A percentile compares a stretch with the other conserved stretches of the same genome.
Evolutionary conservation across 2,113 vertebrate species (phyloP).

Genomic region (Notechis scutatus): DNA sequence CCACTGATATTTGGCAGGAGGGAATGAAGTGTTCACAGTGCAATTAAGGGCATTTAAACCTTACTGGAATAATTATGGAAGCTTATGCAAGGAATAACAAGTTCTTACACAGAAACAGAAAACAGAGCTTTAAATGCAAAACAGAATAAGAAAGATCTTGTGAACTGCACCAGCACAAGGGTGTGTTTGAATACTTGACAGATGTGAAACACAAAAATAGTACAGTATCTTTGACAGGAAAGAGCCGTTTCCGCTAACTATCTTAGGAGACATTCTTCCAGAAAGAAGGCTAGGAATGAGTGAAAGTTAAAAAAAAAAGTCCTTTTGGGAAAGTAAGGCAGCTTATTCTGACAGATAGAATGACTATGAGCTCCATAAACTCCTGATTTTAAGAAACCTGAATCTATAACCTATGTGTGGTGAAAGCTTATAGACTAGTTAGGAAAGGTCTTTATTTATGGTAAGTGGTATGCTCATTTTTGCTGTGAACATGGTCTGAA

Average conservation of each 20-base stretch:
- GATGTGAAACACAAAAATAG: background rate
- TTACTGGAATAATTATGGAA: slow-evolving; percentile 39
- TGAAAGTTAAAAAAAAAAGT: background rate
- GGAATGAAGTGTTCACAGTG: slow-evolving; percentile 15
- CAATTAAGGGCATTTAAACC: slow-evolving; percentile 52
- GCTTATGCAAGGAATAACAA: slow-evolving; percentile 16
- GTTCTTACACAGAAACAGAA: slow-evolving; percentile 14
- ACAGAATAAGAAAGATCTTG: background rate
- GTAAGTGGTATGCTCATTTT: too few relatives aligned
- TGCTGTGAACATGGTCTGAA: background rate
- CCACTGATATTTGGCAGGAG: background rate
- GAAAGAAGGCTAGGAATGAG: background rate
- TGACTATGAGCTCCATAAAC: background rate
- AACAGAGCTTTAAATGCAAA: slow-evolving; percentile 2
- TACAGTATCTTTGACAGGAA: background rate
- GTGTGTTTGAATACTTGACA: background rate
- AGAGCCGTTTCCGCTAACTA: background rate
- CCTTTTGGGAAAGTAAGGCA: background rate
- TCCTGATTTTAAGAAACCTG: background rate
- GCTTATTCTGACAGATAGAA: background rate
- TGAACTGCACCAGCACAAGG: background rate
- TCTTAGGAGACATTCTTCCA: background rate
- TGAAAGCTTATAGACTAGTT: too few relatives aligned
- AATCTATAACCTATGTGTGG: background rate
- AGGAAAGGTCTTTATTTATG: too few relatives aligned